phyloP scores from a whole-genome alignment of 2,888 invertebrate genomes.

The Octonoba sinensis region DNA sequence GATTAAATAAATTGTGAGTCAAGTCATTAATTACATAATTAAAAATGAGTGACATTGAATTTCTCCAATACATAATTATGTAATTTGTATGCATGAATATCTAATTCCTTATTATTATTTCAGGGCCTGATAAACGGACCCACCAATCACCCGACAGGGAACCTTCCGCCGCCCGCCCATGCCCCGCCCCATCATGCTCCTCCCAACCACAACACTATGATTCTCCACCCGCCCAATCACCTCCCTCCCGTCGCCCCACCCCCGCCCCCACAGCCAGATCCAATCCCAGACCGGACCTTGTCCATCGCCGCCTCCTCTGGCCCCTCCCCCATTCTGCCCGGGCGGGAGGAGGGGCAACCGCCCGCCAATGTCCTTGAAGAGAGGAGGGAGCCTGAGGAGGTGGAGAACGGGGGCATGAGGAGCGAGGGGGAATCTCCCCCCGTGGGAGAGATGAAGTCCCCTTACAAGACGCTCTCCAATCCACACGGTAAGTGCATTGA shows the following conservation, averaged over 20 bases:
- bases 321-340: too few species aligned
- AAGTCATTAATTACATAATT: too few species aligned
- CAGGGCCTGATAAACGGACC: slow-evolving; percentile 58
- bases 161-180: slow-evolving; percentile 2
- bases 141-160: slow-evolving; percentile 10
- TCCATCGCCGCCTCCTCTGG: too few species aligned
- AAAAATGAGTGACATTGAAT: too few species aligned
- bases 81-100: too few species aligned
- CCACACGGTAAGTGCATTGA: slow-evolving; percentile 29
- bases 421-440: background rate
- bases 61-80: too few species aligned
- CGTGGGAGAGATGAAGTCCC: slow-evolving; percentile 17
- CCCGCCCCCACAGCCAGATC: background rate
- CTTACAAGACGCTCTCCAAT: slow-evolving; percentile 4
- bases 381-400: background rate
- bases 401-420: background rate
- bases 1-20: too few species aligned
- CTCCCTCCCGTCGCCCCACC: background rate
- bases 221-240: background rate
- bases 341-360: background rate
- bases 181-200: background rate
- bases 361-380: slow-evolving; percentile 6
- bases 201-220: too few species aligned
- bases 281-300: background rate
- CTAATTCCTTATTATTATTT: too few species aligned